phyloP scores from a whole-genome alignment of 2,888 invertebrate species.

The Nephrotoma flavescens region DNA sequence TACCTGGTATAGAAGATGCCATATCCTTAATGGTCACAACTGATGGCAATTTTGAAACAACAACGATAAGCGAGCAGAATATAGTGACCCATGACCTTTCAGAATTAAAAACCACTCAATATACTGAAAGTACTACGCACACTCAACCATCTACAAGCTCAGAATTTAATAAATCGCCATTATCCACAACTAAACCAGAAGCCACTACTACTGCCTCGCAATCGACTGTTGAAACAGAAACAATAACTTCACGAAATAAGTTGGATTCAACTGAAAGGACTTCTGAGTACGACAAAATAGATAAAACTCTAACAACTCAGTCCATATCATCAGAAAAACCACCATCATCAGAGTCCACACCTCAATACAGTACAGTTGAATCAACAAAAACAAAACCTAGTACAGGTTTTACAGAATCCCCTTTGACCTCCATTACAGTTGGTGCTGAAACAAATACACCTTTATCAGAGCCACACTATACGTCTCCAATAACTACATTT shows the following conservation, averaged over 20 bases:
- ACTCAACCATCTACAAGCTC: neutral
- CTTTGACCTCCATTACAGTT: neutral
- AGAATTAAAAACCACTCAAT: neutral
- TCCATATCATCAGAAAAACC: neutral
- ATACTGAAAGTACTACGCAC: neutral
- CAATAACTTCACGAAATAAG: neutral
- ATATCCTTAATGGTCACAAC: constrained; percentile 4
- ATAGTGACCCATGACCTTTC: neutral
- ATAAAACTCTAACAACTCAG: neutral
- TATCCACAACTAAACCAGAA: neutral
- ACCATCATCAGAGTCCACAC: neutral
- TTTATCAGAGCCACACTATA: neutral
- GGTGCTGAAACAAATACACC: neutral
- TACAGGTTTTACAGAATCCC: neutral
- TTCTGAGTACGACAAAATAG: neutral
- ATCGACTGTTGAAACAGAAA: neutral
- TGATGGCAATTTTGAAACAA: neutral
- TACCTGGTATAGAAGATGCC: neutral
- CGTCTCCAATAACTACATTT: neutral
- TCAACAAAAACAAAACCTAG: neutral
- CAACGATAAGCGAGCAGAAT: neutral
- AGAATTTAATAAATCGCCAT: neutral
- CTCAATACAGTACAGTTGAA: neutral
- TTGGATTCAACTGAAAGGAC: neutral
- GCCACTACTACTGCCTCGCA: constrained; percentile 10